Evolutionary conservation across 2,888 invertebrate genomes (phyloP).

Genomic region (Ophion ventricosus): DNA sequence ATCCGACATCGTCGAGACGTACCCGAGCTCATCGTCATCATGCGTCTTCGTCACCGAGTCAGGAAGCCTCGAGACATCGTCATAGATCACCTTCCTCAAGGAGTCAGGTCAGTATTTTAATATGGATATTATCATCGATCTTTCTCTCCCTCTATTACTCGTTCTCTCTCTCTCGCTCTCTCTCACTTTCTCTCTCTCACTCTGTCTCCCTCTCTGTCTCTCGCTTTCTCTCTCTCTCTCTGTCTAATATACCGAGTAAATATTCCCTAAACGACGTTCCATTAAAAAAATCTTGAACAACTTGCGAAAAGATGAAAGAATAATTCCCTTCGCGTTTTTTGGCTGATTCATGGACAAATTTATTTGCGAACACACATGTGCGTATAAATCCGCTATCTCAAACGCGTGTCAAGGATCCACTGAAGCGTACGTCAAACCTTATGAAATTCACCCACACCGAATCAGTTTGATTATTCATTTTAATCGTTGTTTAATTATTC

Average conservation of each 20-base stretch:
- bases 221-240: neutral
- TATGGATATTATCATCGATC: conserved; percentile 41
- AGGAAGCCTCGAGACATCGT: conserved; percentile 76
- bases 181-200: conserved; percentile 6
- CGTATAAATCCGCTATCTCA: neutral
- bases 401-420: neutral
- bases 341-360: neutral
- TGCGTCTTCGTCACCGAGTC: conserved; percentile 77
- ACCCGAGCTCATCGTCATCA: conserved; percentile 78
- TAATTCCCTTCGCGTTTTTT: neutral
- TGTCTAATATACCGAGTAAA: conserved; percentile 27
- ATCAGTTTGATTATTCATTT: too few relatives aligned
- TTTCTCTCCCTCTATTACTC: conserved; percentile 40
- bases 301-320: conserved; percentile 6
- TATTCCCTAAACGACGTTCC: neutral
- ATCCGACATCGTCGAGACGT: conserved; percentile 76
- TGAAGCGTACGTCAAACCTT: too few relatives aligned
- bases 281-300: neutral
- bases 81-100: conserved; percentile 79
- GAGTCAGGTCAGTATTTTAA: conserved; percentile 80
- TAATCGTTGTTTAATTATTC: too few relatives aligned
- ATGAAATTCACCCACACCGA: too few relatives aligned
- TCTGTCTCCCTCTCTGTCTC: conserved; percentile 30
- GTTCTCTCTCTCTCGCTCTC: conserved; percentile 17
- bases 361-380: conserved; percentile 11